Conservation (phyloP, 2,113 vertebrate genomes). For the Thamnaconus septentrionalis region DNA sequence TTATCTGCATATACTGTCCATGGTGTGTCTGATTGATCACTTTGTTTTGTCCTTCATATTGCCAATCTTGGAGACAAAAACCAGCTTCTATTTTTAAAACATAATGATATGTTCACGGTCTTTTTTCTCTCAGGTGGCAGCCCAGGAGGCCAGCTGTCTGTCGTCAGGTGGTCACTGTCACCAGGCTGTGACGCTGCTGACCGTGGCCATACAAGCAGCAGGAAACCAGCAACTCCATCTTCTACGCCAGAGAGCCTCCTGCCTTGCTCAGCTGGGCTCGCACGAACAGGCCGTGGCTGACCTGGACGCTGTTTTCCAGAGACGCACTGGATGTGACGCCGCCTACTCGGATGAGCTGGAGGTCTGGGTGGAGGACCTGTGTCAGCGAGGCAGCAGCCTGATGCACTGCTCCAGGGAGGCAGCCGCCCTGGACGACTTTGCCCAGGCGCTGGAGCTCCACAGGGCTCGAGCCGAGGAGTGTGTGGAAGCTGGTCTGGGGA, state of each 20-base stretch:
- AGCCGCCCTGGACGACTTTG: conserved; percentile 78
- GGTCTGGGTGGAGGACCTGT: conserved; percentile 77
- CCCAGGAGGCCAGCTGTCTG: conserved; percentile 77
- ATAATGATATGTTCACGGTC: not conserved
- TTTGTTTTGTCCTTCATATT: no score
- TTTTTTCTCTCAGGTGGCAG: conserved; percentile 73
- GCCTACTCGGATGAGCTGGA: conserved; percentile 37
- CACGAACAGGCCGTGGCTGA: conserved; percentile 78
- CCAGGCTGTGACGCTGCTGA: conserved; percentile 80
- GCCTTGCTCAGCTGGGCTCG: conserved; percentile 76
- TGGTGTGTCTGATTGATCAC: no score
- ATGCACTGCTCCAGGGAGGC: conserved; percentile 73
- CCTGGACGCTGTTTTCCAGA: conserved; percentile 78
- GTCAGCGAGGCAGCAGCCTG: conserved; percentile 78
- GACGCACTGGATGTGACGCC: conserved; percentile 21
- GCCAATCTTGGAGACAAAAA: no score
- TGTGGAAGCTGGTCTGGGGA: conserved; percentile 72
- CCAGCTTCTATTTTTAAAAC: not conserved
- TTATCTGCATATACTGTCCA: no score
- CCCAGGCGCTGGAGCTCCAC: conserved; percentile 79
- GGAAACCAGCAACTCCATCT: conserved; percentile 51
- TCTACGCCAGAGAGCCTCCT: conserved; percentile 80
- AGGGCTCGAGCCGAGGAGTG: conserved; percentile 68
- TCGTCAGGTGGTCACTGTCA: conserved; percentile 59
- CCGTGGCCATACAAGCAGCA: conserved; percentile 75